These are phyloP conservation scores for Sinocyclocheilus anophthalmus DNA, from an alignment of 2,113 vertebrate species.

Conservation along the genomic window DNA sequence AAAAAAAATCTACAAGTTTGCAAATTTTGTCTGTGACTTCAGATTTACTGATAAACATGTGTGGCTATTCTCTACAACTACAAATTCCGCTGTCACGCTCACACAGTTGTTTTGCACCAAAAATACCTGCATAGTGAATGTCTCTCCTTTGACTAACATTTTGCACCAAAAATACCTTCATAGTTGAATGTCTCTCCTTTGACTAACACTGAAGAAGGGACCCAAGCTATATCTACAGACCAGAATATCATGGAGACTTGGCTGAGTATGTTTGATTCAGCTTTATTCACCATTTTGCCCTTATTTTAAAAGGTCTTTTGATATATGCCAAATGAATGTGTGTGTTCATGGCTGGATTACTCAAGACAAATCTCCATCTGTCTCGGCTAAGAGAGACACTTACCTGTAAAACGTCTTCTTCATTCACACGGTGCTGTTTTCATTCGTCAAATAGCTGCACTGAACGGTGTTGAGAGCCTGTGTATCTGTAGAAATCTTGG, in stretches of 20 bases:
- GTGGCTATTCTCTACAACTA: no score
- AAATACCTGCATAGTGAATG: no score
- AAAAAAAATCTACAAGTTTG: no score
- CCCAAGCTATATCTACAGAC: background rate
- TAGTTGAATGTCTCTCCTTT: background rate
- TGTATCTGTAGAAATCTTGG: background rate
- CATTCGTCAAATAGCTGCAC: constrained; percentile 7
- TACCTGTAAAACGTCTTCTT: constrained; percentile 29
- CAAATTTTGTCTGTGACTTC: no score
- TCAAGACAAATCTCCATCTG: background rate
- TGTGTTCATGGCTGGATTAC: background rate
- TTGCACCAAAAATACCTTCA: no score
- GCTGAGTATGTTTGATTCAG: background rate
- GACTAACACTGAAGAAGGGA: background rate
- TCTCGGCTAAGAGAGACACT: background rate
- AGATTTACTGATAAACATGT: no score
- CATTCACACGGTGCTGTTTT: constrained; percentile 2
- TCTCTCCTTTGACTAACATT: no score
- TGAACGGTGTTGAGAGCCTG: background rate
- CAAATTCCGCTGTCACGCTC: no score
- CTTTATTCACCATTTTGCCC: background rate
- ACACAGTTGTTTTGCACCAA: no score
- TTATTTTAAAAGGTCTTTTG: background rate
- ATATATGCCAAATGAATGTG: background rate
- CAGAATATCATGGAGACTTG: background rate